A percentile compares a stretch with the other conserved stretches of the same genome.
Evolutionary conservation across 2,113 vertebrate genomes (phyloP).

Genomic region (Vulpes lagopus): DNA sequence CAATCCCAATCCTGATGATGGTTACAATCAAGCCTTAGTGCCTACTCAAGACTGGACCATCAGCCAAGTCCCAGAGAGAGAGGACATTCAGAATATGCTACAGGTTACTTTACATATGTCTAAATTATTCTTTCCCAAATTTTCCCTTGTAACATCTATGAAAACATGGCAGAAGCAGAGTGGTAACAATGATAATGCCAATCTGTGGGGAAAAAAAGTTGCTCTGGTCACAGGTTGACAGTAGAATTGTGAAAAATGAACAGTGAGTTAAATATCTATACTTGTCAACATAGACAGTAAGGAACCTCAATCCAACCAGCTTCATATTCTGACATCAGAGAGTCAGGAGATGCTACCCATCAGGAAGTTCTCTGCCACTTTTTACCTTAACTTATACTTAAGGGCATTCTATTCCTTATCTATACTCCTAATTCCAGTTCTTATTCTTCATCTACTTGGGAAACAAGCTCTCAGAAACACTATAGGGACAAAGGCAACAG

Average conservation of each 20-base stretch:
- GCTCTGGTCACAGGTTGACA: neutral
- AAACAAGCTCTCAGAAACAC: neutral
- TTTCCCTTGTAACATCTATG: neutral
- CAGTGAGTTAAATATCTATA: neutral
- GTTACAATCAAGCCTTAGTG: neutral
- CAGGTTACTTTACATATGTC: neutral
- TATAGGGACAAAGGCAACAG: neutral
- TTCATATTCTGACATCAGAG: neutral
- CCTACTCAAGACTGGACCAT: neutral
- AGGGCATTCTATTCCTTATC: neutral
- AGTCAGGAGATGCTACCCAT: neutral
- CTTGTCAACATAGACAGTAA: neutral
- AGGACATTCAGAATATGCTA: neutral
- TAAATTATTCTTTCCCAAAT: neutral
- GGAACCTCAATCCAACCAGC: neutral
- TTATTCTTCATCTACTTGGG: neutral
- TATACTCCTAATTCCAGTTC: neutral
- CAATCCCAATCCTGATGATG: rapidly evolving
- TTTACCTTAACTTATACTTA: neutral
- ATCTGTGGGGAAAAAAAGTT: neutral
- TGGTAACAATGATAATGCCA: neutral
- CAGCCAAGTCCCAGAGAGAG: neutral
- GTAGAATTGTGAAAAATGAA: neutral
- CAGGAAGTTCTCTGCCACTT: neutral
- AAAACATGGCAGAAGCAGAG: neutral